These are phyloP conservation scores for Tachypleus tridentatus DNA, from an alignment of 1,140 invertebrate genomes.

Conservation along the genomic window DNA sequence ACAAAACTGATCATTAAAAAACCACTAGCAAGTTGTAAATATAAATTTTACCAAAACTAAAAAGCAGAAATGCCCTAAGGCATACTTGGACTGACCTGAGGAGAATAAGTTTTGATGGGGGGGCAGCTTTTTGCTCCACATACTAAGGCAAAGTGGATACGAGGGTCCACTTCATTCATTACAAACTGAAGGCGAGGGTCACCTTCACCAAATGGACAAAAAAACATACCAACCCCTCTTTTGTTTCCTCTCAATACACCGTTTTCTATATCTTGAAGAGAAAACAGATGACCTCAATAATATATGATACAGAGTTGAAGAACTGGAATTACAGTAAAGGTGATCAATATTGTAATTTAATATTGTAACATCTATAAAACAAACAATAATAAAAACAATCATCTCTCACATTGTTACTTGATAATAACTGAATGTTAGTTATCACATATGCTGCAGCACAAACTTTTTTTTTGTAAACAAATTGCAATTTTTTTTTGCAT, in stretches of 20 bases:
- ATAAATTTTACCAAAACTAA: too few species aligned
- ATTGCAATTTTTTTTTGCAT: too few species aligned
- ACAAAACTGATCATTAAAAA: too few species aligned
- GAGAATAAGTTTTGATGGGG: not conserved
- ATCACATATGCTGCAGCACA: too few species aligned
- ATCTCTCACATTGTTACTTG: too few species aligned
- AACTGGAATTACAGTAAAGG: not conserved
- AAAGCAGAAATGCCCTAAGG: too few species aligned
- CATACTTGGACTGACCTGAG: not conserved
- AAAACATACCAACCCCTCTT: not conserved
- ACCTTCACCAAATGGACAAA: not conserved
- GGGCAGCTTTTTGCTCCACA: not conserved
- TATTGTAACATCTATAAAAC: too few species aligned
- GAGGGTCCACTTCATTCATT: not conserved
- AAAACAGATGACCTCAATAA: not conserved
- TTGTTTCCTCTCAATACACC: not conserved
- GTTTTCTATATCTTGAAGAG: not conserved
- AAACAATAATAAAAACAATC: too few species aligned
- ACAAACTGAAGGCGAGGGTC: not conserved
- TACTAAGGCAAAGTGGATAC: not conserved
- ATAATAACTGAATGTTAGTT: too few species aligned
- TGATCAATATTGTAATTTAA: too few species aligned
- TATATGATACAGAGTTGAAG: not conserved
- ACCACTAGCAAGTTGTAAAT: too few species aligned
- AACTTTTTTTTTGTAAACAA: too few species aligned